Evolutionary conservation across 2,888 invertebrate genomes (phyloP).

Genomic region (Stictocephala bisonia): DNA sequence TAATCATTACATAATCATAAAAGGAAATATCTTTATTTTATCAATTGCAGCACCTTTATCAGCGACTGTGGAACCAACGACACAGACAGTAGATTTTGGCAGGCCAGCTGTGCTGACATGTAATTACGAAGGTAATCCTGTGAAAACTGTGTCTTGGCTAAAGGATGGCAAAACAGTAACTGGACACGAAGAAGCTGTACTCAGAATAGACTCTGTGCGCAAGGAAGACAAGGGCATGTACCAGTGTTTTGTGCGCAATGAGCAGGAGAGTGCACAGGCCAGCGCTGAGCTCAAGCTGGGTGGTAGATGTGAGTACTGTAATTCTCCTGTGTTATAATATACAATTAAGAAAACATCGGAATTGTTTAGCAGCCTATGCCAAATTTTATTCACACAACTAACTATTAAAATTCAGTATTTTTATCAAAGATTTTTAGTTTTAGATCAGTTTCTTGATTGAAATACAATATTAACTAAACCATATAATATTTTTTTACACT

Average conservation of each 20-base stretch:
- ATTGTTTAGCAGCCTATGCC: no score
- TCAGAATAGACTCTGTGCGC: slow-evolving; percentile 89
- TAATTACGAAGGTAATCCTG: slow-evolving; percentile 78
- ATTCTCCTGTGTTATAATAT: no score
- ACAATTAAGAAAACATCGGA: no score
- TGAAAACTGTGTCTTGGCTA: slow-evolving; percentile 91
- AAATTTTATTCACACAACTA: no score
- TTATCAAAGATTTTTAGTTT: no score
- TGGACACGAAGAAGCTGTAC: slow-evolving; percentile 78
- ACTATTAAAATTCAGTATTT: no score
- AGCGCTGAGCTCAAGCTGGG: slow-evolving; percentile 93
- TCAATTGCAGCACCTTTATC: slow-evolving; percentile 78
- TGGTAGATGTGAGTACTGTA: slow-evolving; percentile 80
- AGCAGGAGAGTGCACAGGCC: slow-evolving; percentile 92
- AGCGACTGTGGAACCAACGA: slow-evolving; percentile 88
- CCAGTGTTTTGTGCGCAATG: slow-evolving; percentile 94
- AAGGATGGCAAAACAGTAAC: slow-evolving; percentile 91
- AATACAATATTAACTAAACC: no score
- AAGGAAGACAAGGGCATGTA: slow-evolving; percentile 98
- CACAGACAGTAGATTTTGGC: slow-evolving; percentile 94
- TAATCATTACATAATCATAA: no score
- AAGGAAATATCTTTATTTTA: no score
- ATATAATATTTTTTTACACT: no score
- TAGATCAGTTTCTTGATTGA: no score
- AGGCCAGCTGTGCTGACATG: slow-evolving; percentile 93